Conservation (phyloP, 2,113 vertebrate species). For the cat (Felis catus) region F.catus_Fca126_mat1.0 CM031421.1:9444501-9445000, state of each 20-base stretch:
- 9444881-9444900: slow-evolving; percentile 16
- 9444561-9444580: slow-evolving; percentile 59
- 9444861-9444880: not conserved
- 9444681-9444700: slow-evolving; percentile 17
- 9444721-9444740: slow-evolving; percentile 33
- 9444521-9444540: not conserved
- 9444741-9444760: slow-evolving; percentile 13
- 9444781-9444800: slow-evolving; percentile 5
- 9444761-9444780: not conserved
- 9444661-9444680: slow-evolving; percentile 31
- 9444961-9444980: accelerated
- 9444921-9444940: not conserved
- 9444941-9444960: not conserved
- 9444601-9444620: slow-evolving; percentile 17
- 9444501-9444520: not conserved
- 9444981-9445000: not conserved
- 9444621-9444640: slow-evolving; percentile 52
- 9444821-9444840: not conserved
- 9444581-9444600: not conserved
- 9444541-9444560: slow-evolving; percentile 43
- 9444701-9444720: slow-evolving; percentile 57
- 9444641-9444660: slow-evolving; percentile 36
- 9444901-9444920: not conserved
- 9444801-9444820: not conserved
- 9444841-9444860: not conserved